Conservation (phyloP, 2,113 vertebrate genomes). For the Hippoglossus stenolepis region DNA sequence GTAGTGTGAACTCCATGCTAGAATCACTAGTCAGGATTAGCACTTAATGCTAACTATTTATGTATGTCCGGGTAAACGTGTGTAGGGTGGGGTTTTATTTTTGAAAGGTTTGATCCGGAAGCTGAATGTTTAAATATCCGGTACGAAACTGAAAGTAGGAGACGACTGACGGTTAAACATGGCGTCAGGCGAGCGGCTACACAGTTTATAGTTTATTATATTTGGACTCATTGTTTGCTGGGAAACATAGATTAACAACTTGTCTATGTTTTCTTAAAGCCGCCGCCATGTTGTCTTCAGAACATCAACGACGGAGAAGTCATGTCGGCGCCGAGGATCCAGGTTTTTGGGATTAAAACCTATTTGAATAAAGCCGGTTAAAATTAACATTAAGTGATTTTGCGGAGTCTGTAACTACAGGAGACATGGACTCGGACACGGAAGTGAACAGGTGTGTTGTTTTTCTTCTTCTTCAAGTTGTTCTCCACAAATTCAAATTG, state of each 20-base stretch:
- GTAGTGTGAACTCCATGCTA: too few relatives aligned
- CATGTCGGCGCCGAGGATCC: neutral
- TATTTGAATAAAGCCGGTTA: neutral
- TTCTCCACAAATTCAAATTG: too few relatives aligned
- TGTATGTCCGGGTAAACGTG: fast-evolving
- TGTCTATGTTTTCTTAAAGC: too few relatives aligned
- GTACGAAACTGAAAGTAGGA: neutral
- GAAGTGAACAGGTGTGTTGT: constrained; percentile 46
- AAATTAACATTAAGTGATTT: neutral
- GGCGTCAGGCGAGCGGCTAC: neutral
- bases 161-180: neutral
- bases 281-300: neutral
- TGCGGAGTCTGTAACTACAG: too few relatives aligned
- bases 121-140: neutral
- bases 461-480: neutral
- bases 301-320: neutral
- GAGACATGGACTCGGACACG: constrained; percentile 33
- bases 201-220: too few relatives aligned
- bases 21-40: too few relatives aligned
- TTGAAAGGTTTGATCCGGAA: constrained; percentile 7
- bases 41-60: too few relatives aligned
- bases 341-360: neutral
- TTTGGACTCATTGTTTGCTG: too few relatives aligned
- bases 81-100: constrained; percentile 13
- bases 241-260: too few relatives aligned